phyloP scores from a whole-genome alignment of 2,888 invertebrate species.

The Amblyjoppa fuscipennis region DNA sequence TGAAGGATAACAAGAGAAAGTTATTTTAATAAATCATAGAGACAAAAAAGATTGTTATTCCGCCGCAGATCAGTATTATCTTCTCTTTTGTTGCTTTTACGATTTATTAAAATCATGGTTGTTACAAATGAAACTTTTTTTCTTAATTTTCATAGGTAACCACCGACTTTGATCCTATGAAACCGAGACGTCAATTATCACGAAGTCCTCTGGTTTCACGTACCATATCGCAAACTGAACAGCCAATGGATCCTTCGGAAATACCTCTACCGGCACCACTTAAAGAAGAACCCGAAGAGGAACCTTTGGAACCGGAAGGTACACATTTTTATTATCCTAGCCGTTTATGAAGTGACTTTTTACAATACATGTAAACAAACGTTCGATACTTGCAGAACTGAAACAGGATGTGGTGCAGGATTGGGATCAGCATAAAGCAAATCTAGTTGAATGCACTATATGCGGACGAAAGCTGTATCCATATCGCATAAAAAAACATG shows the following conservation, averaged over 20 bases:
- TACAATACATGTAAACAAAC: background rate
- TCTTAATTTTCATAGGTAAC: background rate
- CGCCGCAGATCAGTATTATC: too few relatives aligned
- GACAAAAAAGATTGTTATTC: too few relatives aligned
- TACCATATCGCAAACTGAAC: background rate
- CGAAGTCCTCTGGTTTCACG: conserved; percentile 38
- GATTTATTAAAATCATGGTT: too few relatives aligned
- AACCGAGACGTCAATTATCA: conserved; percentile 53
- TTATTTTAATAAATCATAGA: too few relatives aligned
- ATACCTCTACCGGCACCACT: conserved; percentile 24
- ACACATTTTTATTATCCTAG: background rate
- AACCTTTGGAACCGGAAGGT: background rate
- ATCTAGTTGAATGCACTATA: conserved; percentile 42
- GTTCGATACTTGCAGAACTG: conserved; percentile 44
- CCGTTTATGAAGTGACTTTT: background rate
- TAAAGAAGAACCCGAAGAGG: conserved; percentile 30
- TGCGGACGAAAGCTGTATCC: conserved; percentile 52
- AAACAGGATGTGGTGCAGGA: conserved; percentile 35
- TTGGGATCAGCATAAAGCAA: conserved; percentile 51
- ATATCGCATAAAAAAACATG: conserved; percentile 54
- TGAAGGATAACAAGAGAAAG: too few relatives aligned
- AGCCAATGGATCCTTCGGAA: conserved; percentile 24
- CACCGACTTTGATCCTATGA: conserved; percentile 52
- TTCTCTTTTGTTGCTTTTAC: too few relatives aligned
- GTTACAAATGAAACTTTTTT: background rate